Evolutionary conservation across 1,140 invertebrate species (phyloP), one percentile per base, ranked within the genome.

Genomic region (Pachyrhynchus sulphureomaculatus): DNA sequence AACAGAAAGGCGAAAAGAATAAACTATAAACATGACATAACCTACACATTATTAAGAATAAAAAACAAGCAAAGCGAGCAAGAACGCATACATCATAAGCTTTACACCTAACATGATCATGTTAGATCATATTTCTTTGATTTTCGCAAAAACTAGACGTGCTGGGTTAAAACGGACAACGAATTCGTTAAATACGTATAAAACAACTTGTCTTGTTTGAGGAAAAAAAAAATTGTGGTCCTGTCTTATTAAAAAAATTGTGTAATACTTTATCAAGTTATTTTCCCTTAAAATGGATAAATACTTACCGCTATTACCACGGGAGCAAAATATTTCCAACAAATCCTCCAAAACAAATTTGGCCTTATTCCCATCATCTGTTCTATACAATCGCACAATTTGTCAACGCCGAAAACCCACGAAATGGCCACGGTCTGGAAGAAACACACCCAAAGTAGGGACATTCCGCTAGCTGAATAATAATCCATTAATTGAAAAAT

Each of bases 401-500:
- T 78, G 2, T 79, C 71, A 10, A 80, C 80, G 9, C 86, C 83
- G 70, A 88, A 88, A 15, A 87, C 80, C 86, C 86, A 88, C 0
- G 83, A 83, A 59, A 88, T 81, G 2, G 81, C 82, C 32, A 87
- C 76, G 29, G 84, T 86, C 76, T 88, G 85, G 66, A 86, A 84
- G 72, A 88, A 84, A 66, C 84, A 85, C 1, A 86, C 84, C 80
- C 84, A 86, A 2, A 88, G 72, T 26, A 88, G 76, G 21, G 86
- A 82, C 76, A 88, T 84, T 20, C 87, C 86, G 61, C 84, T 83
- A 10, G 84, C 86, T 8, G 86, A 86, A 68, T 89, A 89, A 68
- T 84, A 86, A 69, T 89, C 87, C 80, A 88, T 86, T 54, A 89
- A 66, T 77, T 88, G 86, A 72, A 89, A 88, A 59, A 88, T 81